These are phyloP conservation scores for Drosophila mettleri DNA, from an alignment of 2,888 invertebrate genomes.

Conservation along the genomic window DNA sequence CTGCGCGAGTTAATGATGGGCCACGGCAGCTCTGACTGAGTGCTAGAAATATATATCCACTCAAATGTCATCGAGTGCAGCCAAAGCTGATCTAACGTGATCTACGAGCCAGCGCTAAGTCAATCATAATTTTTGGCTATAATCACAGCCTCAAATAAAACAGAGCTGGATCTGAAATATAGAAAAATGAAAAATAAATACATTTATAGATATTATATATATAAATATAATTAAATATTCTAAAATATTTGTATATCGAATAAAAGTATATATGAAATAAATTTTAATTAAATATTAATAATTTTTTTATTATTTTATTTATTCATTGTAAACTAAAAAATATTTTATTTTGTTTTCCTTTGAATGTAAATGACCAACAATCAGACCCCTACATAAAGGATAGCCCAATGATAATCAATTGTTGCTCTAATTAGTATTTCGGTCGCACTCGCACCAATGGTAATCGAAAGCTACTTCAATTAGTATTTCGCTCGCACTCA, in stretches of 20 bases:
- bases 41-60: slow-evolving; percentile 42
- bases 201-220: too few species aligned
- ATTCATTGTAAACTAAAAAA: too few species aligned
- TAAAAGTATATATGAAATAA: background rate
- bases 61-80: slow-evolving; percentile 54
- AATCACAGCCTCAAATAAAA: too few species aligned
- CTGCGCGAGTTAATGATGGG: slow-evolving; percentile 82
- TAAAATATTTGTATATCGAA: too few species aligned
- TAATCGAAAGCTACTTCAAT: background rate
- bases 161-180: too few species aligned
- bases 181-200: background rate
- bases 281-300: background rate
- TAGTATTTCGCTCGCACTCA: background rate
- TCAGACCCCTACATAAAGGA: background rate
- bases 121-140: background rate
- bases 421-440: background rate
- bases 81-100: background rate
- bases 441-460: background rate
- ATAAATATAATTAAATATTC: background rate
- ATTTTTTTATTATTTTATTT: background rate
- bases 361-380: background rate
- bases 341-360: background rate
- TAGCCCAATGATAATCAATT: too few species aligned
- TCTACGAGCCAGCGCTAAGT: background rate
- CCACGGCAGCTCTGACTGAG: slow-evolving; percentile 26